Percentiles rank a stretch among this genome's conserved stretches.
Conservation (phyloP, 2,888 invertebrate genomes). For the Chrysodeixis includens region DNA sequence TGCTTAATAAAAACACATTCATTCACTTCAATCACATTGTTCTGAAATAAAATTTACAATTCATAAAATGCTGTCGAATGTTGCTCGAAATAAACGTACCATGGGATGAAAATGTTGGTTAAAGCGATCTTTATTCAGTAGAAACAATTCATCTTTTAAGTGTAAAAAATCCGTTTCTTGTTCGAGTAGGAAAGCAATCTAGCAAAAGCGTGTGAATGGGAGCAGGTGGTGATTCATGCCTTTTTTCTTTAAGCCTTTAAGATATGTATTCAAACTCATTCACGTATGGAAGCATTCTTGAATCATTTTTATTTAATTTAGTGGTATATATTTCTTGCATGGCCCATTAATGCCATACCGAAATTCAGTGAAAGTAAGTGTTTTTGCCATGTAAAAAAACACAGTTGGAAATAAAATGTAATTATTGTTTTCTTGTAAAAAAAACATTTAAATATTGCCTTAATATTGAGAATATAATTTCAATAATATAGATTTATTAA, state of each 20-base stretch:
- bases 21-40: neutral
- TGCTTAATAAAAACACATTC: neutral
- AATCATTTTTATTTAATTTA: constrained; percentile 21
- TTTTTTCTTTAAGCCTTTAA: constrained; percentile 41
- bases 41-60: neutral
- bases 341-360: neutral
- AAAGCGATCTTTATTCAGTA: constrained; percentile 48
- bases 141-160: constrained; percentile 72
- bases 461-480: too few relatives aligned
- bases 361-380: neutral
- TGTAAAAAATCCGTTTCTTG: constrained; percentile 73
- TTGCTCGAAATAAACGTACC: constrained; percentile 11
- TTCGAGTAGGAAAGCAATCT: constrained; percentile 74
- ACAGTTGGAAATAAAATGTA: neutral
- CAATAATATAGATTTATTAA: too few relatives aligned
- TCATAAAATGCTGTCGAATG: neutral
- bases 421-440: too few relatives aligned
- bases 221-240: constrained; percentile 74
- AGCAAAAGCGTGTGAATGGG: constrained; percentile 76
- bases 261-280: constrained; percentile 41
- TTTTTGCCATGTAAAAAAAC: neutral
- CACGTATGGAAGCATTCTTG: constrained; percentile 32
- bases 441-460: too few relatives aligned
- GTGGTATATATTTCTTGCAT: neutral
- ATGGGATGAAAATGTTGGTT: constrained; percentile 41